phyloP scores from a whole-genome alignment of 1,140 invertebrate species.

The Trichogramma pretiosum region DNA sequence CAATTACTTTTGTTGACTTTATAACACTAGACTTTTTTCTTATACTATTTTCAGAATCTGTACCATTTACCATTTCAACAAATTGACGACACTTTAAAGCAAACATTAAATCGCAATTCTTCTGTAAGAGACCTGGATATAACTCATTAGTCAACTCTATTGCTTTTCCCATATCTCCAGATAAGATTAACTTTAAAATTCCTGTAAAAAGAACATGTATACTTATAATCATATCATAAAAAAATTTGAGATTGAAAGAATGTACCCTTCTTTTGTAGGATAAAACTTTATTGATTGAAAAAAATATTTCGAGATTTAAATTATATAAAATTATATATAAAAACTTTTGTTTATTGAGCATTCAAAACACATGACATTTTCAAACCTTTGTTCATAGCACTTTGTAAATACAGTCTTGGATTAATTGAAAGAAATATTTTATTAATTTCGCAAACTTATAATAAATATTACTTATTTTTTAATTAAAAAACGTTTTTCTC shows the following conservation, averaged over 20 bases:
- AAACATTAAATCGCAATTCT: conserved; percentile 84
- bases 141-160: conserved; percentile 80
- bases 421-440: no score
- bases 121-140: conserved; percentile 84
- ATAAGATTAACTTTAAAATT: conserved; percentile 86
- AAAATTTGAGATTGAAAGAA: not conserved
- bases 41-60: conserved; percentile 57
- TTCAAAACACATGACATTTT: no score
- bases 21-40: conserved; percentile 63
- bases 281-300: no score
- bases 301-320: not conserved
- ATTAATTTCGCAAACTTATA: no score
- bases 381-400: no score
- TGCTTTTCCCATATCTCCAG: conserved; percentile 89
- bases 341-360: no score
- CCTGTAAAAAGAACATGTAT: conserved; percentile 49
- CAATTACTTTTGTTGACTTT: conserved; percentile 65
- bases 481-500: no score
- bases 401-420: no score
- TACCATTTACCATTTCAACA: conserved; percentile 87
- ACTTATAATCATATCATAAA: not conserved
- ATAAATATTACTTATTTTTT: no score
- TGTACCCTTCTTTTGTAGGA: no score
- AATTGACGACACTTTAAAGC: conserved; percentile 95
- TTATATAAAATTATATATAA: no score